Percentiles rank a stretch among this genome's conserved stretches.
Evolutionary conservation across 2,888 invertebrate genomes (phyloP).

Genomic region (Xylota sylvarum): DNA sequence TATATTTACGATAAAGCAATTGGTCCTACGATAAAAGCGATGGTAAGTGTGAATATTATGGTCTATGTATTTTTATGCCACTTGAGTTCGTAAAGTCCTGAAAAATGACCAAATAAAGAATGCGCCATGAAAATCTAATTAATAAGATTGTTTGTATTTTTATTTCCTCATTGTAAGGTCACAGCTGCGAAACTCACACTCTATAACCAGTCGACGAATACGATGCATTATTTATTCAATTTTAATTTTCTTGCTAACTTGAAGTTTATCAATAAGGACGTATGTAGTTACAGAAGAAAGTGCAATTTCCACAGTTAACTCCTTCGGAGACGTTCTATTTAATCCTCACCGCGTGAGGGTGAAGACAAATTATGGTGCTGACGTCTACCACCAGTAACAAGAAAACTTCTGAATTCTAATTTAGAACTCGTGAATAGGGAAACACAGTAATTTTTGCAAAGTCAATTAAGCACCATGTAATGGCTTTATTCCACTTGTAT

Average conservation of each 20-base stretch:
- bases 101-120: neutral
- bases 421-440: neutral
- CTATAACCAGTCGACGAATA: too few relatives aligned
- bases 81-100: neutral
- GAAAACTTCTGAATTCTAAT: neutral
- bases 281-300: neutral
- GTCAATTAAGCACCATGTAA: neutral
- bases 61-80: neutral
- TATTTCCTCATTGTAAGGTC: neutral
- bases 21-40: neutral
- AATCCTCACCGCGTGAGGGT: neutral
- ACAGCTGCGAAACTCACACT: too few relatives aligned
- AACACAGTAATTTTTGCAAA: neutral
- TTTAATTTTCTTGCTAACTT: neutral
- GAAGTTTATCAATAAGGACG: neutral
- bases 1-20: neutral
- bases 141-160: neutral
- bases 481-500: neutral
- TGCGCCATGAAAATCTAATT: neutral
- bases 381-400: neutral
- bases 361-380: neutral
- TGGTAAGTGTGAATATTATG: conserved; percentile 4
- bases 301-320: too few relatives aligned
- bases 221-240: neutral
- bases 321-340: neutral